A percentile compares a stretch with the other conserved stretches of the same genome.
Conservation (phyloP, 1,140 invertebrate species). For the Drosophila neocordata region DNA sequence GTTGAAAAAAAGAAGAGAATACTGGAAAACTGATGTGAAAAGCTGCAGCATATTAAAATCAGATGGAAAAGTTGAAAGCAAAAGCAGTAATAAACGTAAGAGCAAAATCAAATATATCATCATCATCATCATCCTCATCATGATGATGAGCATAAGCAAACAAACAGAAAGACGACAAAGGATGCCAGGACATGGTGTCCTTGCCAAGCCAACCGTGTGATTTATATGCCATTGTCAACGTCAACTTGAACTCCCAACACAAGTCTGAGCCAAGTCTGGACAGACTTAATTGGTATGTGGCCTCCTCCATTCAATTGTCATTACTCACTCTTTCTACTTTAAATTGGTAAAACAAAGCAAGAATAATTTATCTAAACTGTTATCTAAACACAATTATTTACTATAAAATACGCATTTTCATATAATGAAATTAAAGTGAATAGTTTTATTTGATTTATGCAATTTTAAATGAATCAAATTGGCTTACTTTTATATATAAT, state of each 20-base stretch:
- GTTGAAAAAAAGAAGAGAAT: too few relatives aligned
- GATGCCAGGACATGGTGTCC: constrained; percentile 28
- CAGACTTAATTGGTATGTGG: constrained; percentile 60
- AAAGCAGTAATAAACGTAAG: constrained; percentile 41
- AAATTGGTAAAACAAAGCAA: constrained; percentile 3
- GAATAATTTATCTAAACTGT: background rate
- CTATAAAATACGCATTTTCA: background rate
- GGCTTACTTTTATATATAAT: too few relatives aligned
- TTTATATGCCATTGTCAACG: constrained; percentile 65
- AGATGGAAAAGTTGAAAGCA: constrained; percentile 36
- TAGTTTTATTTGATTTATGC: too few relatives aligned
- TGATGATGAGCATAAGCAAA: constrained; percentile 29
- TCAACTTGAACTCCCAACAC: constrained; percentile 49
- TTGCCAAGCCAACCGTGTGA: constrained; percentile 44
- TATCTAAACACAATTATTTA: background rate
- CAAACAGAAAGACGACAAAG: constrained; percentile 18
- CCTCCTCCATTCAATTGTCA: constrained; percentile 36
- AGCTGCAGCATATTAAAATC: constrained; percentile 49
- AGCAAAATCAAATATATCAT: constrained; percentile 16
- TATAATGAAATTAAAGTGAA: background rate
- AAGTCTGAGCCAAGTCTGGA: constrained; percentile 60
- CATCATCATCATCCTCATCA: background rate
- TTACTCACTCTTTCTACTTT: constrained; percentile 30
- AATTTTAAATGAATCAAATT: too few relatives aligned
- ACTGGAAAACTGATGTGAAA: constrained; percentile 42